Evolutionary conservation across 2,113 vertebrate genomes (phyloP).

Genomic region (Pelodiscus sinensis): DNA sequence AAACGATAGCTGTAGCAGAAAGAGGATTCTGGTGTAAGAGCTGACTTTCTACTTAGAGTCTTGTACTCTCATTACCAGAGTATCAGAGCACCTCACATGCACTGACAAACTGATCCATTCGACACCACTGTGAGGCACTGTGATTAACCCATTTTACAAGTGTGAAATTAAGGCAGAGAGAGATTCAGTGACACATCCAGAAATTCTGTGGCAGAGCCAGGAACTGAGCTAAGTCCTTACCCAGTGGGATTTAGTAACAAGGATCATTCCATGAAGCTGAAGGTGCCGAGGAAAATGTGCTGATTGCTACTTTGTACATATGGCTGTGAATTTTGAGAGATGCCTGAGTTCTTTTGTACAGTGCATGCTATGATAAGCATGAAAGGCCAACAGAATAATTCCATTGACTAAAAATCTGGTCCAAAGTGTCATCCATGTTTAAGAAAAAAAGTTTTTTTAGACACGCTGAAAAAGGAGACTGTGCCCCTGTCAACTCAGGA

Average conservation of each 20-base stretch:
- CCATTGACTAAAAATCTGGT: background rate
- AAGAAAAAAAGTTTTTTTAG: background rate
- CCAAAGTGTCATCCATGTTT: background rate
- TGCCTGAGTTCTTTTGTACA: background rate
- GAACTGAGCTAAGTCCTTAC: background rate
- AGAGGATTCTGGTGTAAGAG: background rate
- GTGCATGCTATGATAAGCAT: background rate
- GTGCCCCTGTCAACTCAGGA: too few species aligned
- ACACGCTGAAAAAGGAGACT: background rate
- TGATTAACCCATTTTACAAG: background rate
- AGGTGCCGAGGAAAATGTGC: background rate
- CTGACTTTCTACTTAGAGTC: background rate
- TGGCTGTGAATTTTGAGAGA: background rate
- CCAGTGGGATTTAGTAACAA: background rate
- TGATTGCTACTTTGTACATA: background rate
- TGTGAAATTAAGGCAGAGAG: background rate
- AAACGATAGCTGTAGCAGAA: background rate
- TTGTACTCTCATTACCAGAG: background rate
- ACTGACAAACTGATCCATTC: slow-evolving; percentile 6
- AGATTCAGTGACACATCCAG: background rate
- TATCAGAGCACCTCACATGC: background rate
- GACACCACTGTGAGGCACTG: background rate
- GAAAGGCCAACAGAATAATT: background rate
- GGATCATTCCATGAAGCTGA: background rate
- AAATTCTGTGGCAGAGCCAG: background rate